Evolutionary conservation across 2,113 vertebrate species (phyloP).

Genomic region (Smithornis capensis): DNA sequence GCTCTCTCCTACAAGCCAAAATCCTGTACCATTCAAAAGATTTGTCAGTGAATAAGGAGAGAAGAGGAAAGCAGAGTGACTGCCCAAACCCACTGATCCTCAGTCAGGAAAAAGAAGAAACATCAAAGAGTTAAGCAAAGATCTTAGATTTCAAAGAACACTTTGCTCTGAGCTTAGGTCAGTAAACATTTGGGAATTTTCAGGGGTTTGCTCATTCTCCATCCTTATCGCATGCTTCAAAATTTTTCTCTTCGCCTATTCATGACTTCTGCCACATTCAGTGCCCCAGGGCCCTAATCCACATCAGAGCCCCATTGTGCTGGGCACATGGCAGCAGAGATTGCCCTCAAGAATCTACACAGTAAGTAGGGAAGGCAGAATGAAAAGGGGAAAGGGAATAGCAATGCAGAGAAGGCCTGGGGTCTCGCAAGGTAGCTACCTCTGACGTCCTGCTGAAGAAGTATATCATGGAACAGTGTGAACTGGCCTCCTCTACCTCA

Average conservation of each 20-base stretch:
- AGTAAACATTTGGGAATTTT: not conserved
- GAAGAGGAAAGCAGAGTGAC: not conserved
- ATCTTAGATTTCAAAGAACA: not conserved
- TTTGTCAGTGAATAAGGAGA: not conserved
- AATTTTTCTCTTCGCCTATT: constrained; percentile 8
- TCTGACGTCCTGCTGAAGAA: not conserved
- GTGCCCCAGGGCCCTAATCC: constrained; percentile 1
- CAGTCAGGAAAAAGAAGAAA: not conserved
- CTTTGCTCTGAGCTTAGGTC: not conserved
- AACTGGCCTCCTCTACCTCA: not conserved
- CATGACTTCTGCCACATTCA: not conserved
- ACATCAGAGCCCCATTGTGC: not conserved
- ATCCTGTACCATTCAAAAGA: not conserved
- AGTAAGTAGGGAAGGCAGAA: not conserved
- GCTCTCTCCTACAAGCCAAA: not conserved
- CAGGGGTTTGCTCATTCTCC: not conserved
- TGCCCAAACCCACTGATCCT: not conserved
- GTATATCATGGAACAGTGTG: fast-evolving
- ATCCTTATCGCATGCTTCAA: not conserved
- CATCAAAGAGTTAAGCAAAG: not conserved
- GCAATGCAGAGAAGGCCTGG: not conserved
- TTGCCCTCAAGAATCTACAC: not conserved
- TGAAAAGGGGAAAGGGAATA: not conserved
- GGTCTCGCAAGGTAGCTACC: not conserved
- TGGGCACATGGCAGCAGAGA: not conserved